A percentile compares a stretch with the other conserved stretches of the same genome.
Evolutionary conservation across 2,797 vertebrate genomes (phyloP).

Genomic region (Vultur gryphus): DNA sequence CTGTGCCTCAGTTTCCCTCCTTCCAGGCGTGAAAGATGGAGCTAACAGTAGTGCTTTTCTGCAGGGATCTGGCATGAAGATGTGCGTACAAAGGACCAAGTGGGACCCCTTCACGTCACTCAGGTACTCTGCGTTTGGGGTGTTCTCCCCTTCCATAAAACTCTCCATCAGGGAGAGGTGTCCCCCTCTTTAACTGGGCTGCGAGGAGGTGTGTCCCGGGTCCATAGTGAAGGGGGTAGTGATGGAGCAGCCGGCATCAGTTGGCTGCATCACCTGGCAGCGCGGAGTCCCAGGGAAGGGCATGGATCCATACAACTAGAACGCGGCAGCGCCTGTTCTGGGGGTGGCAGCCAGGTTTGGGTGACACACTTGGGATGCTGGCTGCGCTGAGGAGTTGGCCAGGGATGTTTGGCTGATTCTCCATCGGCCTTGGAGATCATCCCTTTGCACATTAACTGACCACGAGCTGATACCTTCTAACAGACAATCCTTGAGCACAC

Average conservation of each 20-base stretch:
- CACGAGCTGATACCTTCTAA: not conserved
- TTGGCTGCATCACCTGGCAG: not conserved
- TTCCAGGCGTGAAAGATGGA: not conserved
- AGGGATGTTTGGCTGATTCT: not conserved
- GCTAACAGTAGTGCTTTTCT: not conserved
- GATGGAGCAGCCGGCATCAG: not conserved
- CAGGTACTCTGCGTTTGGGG: not conserved
- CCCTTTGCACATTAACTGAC: not conserved
- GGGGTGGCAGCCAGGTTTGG: accelerated
- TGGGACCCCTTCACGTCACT: accelerated
- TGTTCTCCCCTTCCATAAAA: not conserved
- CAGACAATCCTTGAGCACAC: not conserved
- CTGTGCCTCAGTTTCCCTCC: not conserved
- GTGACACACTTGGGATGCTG: not conserved
- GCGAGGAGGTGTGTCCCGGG: not conserved
- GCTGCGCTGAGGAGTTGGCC: not conserved
- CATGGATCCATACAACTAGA: not conserved
- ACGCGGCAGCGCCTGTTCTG: not conserved
- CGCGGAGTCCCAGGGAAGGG: not conserved
- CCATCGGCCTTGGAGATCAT: not conserved
- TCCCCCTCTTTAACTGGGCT: not conserved
- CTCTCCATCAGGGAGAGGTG: accelerated
- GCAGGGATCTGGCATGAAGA: not conserved
- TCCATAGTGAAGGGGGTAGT: not conserved
- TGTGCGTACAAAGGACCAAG: accelerated